Conservation (phyloP, 2,888 invertebrate species). For the Lepidocyrtoides sp. region DNA sequence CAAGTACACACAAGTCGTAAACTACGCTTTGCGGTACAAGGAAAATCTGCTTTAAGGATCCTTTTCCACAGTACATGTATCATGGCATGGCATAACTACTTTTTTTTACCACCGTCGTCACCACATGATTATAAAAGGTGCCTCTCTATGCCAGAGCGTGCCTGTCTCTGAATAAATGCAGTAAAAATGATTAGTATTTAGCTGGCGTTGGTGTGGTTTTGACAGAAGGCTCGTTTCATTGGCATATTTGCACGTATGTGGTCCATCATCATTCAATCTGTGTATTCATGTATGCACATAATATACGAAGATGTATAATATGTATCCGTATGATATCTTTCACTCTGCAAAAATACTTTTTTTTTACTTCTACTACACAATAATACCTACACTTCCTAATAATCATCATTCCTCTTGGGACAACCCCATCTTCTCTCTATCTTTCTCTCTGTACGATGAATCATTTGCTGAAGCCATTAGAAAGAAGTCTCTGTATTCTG, state of each 20-base stretch:
- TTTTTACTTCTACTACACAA: not conserved
- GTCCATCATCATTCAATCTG: conserved; percentile 75
- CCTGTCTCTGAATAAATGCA: not conserved
- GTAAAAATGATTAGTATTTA: conserved; percentile 65
- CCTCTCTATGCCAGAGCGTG: conserved; percentile 6
- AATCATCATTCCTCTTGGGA: conserved; percentile 55
- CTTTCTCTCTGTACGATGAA: not conserved
- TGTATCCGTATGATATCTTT: conserved; percentile 9
- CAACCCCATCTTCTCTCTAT: not conserved
- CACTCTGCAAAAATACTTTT: conserved; percentile 22
- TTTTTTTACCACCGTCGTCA: not conserved
- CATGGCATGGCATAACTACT: not conserved
- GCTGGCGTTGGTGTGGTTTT: conserved; percentile 73
- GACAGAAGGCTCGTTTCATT: conserved; percentile 69
- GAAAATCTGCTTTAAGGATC: not conserved
- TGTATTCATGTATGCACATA: not conserved
- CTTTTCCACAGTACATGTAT: conserved; percentile 14
- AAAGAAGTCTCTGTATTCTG: not conserved
- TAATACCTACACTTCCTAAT: too few relatives aligned
- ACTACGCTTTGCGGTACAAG: conserved; percentile 33
- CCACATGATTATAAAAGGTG: not conserved
- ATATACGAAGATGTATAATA: not conserved
- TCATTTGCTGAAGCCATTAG: not conserved
- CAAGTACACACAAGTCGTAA: conserved; percentile 50
- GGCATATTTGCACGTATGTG: conserved; percentile 77